Conservation (phyloP, 2,888 invertebrate species). For the Aromia moschata region DNA sequence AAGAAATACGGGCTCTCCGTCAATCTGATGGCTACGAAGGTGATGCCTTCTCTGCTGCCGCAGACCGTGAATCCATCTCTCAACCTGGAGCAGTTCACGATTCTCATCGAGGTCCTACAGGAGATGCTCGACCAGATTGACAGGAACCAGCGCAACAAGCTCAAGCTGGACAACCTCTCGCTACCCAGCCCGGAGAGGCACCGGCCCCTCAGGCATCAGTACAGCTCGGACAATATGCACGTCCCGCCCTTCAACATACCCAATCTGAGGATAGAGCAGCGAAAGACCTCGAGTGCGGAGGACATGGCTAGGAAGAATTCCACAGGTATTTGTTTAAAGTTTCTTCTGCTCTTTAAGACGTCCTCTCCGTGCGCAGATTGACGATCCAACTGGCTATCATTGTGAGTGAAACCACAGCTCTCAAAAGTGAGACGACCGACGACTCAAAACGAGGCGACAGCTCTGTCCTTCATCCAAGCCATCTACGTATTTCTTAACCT, state of each 20-base stretch:
- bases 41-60: conserved; percentile 91
- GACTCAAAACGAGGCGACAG: no score
- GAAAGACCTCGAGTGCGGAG: conserved; percentile 90
- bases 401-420: no score
- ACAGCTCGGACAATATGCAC: conserved; percentile 87
- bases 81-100: conserved; percentile 83
- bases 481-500: no score
- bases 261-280: conserved; percentile 84
- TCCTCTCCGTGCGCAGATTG: no score
- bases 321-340: conserved; percentile 68
- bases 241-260: conserved; percentile 88
- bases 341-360: not conserved
- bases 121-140: conserved; percentile 93
- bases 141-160: conserved; percentile 86
- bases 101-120: conserved; percentile 83
- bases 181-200: conserved; percentile 80
- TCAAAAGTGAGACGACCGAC: no score
- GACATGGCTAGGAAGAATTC: conserved; percentile 91
- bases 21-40: conserved; percentile 91
- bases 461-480: no score
- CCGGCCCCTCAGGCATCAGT: conserved; percentile 80
- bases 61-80: conserved; percentile 90
- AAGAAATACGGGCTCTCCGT: conserved; percentile 90
- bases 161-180: conserved; percentile 84
- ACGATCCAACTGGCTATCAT: no score